Base-by-base conservation (phyloP, 2,797 vertebrate species). In the Poliocrania exsul region DNA sequence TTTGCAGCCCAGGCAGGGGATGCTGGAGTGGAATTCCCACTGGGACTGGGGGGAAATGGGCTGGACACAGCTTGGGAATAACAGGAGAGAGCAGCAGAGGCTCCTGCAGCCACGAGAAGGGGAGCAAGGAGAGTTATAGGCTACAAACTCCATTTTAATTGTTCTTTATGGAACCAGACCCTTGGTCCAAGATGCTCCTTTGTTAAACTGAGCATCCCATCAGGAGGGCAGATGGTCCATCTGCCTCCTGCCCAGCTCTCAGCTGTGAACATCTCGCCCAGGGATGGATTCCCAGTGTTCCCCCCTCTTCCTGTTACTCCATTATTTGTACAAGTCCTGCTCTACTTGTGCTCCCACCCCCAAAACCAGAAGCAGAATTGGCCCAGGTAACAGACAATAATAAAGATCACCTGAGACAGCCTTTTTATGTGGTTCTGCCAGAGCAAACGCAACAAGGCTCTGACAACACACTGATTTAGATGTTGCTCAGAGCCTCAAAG, bases 91-190 rank as follows among this genome's bases (percentile, higher is more conserved):
- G n/a, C 29, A 70, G 78, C 42, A 49, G n/a, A 10, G 20, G 10
- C 11, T 56, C 2, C 1, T 47, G 57, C 35, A 57, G 69, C 53
- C 70, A 53, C 29, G 72, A 71, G 46, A 12, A 26, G 49, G 65
- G 57, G 15, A 89, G 9, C 21, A 44, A 53, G 46, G 0, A 1
- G 18, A 53, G 50, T 13, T 46, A 7, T 0, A 17, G 2, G 8
- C 28, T 42, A 16, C 58, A 87, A 87, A 16, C 29, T 50, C 26
- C 8, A 10, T 64, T 73, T 54, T 13, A 31, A 10, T 56, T 25
- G 24, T 6, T n/a, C 24, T 38, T 58, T 9, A 9, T 18, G 35
- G 29, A 46, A 38, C 5, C 15, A 13, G 18, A 50, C 23, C 20
- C 31, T 31, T n/a, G n/a, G 38, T 16, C 26, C 31, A 44, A 35